These are phyloP conservation scores for Harpegnathos saltator DNA, from an alignment of 1,140 invertebrate species.

Conservation along the genomic window DNA sequence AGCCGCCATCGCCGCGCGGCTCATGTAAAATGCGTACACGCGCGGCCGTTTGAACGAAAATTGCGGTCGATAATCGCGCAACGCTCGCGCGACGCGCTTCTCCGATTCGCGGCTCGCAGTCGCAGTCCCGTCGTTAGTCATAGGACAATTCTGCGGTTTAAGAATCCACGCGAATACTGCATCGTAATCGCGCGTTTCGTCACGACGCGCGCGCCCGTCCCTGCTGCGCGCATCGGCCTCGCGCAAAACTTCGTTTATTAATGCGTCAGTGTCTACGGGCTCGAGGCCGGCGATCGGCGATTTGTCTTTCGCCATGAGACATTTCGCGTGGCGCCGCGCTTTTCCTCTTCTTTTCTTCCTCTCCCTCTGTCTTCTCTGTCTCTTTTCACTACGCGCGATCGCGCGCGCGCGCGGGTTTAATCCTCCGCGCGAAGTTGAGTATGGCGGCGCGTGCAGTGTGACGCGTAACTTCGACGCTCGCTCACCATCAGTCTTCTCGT, in stretches of 20 bases:
- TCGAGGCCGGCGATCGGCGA: conserved; percentile 13
- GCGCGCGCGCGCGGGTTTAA: background rate
- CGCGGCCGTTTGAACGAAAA: conserved; percentile 40
- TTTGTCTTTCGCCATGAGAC: conserved; percentile 13
- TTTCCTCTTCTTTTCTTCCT: no score
- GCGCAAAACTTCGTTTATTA: conserved; percentile 27
- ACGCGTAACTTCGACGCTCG: background rate
- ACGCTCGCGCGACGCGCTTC: conserved; percentile 39
- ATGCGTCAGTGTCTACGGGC: background rate
- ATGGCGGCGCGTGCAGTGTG: conserved; percentile 1
- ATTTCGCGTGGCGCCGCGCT: no score
- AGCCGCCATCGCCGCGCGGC: conserved; percentile 14
- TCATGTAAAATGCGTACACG: conserved; percentile 29
- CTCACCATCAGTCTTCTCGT: conserved; percentile 8
- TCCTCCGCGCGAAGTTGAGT: conserved; percentile 15
- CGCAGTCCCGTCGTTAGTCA: conserved; percentile 49
- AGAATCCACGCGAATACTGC: conserved; percentile 42
- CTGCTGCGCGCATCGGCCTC: background rate
- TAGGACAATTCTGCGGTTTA: conserved; percentile 48
- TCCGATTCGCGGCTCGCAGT: conserved; percentile 35
- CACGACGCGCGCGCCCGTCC: conserved; percentile 1
- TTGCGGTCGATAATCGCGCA: conserved; percentile 49
- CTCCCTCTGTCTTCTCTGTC: no score
- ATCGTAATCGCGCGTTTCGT: conserved; percentile 42
- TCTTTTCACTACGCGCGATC: no score